Percentiles rank a stretch among this genome's conserved stretches.
phyloP scores from a whole-genome alignment of 2,888 invertebrate genomes.

The Lasioglossum oenotherae region DNA sequence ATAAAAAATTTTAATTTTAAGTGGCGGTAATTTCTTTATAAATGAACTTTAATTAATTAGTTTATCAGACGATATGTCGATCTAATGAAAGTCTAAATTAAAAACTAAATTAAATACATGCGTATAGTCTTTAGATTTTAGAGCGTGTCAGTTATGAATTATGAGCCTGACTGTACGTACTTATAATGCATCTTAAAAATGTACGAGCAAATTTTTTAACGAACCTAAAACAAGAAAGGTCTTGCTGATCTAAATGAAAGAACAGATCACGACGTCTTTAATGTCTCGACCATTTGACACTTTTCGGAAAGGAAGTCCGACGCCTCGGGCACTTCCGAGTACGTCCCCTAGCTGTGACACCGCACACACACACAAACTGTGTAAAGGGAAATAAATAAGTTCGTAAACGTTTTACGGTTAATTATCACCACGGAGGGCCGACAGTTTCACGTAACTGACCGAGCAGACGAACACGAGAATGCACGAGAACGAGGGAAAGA shows the following conservation, averaged over 20 bases:
- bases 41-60: too few relatives aligned
- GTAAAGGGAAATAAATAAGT: slow-evolving; percentile 75
- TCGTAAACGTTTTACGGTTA: slow-evolving; percentile 79
- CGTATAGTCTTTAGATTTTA: too few relatives aligned
- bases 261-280: neutral
- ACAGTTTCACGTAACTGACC: slow-evolving; percentile 65
- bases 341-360: slow-evolving; percentile 1
- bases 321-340: slow-evolving; percentile 36
- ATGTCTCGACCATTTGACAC: neutral
- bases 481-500: slow-evolving; percentile 53
- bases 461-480: slow-evolving; percentile 58
- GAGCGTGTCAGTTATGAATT: too few relatives aligned
- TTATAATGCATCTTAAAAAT: neutral
- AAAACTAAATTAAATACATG: too few relatives aligned
- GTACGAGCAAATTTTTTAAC: neutral
- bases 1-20: too few relatives aligned
- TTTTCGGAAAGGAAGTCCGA: slow-evolving; percentile 15
- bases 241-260: neutral
- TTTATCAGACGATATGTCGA: too few relatives aligned
- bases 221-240: neutral
- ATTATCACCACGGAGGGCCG: slow-evolving; percentile 78
- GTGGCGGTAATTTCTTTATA: too few relatives aligned
- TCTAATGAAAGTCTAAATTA: too few relatives aligned
- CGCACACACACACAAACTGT: slow-evolving; percentile 30
- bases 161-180: too few relatives aligned